phyloP scores from a whole-genome alignment of 2,113 vertebrate genomes.

The Sturnira hondurensis region DNA sequence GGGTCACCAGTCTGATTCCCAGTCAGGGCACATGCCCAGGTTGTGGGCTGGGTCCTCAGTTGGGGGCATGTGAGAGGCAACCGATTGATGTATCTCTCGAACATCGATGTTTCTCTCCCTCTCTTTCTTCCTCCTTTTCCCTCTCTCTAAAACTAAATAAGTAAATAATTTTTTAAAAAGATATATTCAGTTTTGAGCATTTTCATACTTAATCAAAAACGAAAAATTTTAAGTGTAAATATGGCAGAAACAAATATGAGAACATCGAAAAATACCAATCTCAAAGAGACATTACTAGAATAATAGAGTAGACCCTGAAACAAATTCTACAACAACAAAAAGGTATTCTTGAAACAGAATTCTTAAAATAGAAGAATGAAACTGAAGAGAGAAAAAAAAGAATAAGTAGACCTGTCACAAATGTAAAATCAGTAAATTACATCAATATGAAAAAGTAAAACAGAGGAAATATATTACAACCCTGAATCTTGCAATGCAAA shows the following conservation, averaged over 20 bases:
- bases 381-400: not conserved
- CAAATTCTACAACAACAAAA: constrained; percentile 27
- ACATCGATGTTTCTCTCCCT: too few species aligned
- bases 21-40: too few species aligned
- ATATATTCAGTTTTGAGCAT: not conserved
- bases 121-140: too few species aligned
- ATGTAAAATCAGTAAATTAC: not conserved
- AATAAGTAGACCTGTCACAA: not conserved
- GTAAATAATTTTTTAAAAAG: too few species aligned
- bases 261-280: not conserved
- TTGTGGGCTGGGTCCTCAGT: too few species aligned
- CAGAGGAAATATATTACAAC: not conserved
- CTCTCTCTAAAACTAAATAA: too few species aligned
- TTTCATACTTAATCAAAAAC: not conserved
- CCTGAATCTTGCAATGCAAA: not conserved
- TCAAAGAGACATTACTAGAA: not conserved
- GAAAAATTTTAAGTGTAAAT: constrained; percentile 23
- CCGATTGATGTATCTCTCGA: too few species aligned
- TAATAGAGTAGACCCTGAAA: not conserved
- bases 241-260: not conserved
- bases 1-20: too few species aligned
- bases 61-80: too few species aligned
- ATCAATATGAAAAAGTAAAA: not conserved
- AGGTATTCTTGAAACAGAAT: not conserved
- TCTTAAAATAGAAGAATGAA: constrained; percentile 2